phyloP scores from a whole-genome alignment of 2,888 invertebrate species.

The Automeris io region DNA sequence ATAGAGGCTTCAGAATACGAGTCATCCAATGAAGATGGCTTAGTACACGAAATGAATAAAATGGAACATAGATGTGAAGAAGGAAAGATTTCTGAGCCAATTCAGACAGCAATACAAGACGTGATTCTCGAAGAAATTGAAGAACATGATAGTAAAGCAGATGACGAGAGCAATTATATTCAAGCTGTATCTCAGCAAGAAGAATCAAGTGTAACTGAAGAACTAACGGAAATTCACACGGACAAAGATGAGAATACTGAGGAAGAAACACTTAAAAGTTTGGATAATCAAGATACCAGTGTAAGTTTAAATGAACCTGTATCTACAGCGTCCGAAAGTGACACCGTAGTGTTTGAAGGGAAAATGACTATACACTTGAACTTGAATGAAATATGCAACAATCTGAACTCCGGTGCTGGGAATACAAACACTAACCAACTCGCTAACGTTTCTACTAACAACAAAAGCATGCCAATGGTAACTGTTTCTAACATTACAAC shows the following conservation, averaged over 20 bases:
- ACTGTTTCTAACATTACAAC: conserved; percentile 76
- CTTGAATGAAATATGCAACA: conserved; percentile 72
- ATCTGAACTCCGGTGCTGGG: conserved; percentile 64
- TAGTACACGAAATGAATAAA: no score
- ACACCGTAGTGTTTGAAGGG: conserved; percentile 73
- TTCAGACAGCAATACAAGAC: conserved; percentile 44
- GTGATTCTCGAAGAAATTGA: conserved; percentile 66
- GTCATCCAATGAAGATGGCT: conserved; percentile 63
- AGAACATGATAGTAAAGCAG: conserved; percentile 55
- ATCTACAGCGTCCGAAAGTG: conserved; percentile 65
- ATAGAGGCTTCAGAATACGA: conserved; percentile 63
- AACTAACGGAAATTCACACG: conserved; percentile 68
- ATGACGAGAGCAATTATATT: conserved; percentile 62
- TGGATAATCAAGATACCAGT: conserved; percentile 74
- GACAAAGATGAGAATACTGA: conserved; percentile 74
- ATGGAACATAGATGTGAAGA: conserved; percentile 53
- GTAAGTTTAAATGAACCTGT: conserved; percentile 73
- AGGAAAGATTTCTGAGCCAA: conserved; percentile 32
- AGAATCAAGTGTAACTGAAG: conserved; percentile 61
- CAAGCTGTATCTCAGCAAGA: conserved; percentile 66
- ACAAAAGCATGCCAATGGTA: conserved; percentile 74
- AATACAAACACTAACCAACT: conserved; percentile 54
- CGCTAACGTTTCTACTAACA: conserved; percentile 55
- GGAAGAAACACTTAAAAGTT: conserved; percentile 71
- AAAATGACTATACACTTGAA: conserved; percentile 75